These are phyloP conservation scores for Panopea generosa DNA, from an alignment of 2,888 invertebrate species.

Conservation along the genomic window DNA sequence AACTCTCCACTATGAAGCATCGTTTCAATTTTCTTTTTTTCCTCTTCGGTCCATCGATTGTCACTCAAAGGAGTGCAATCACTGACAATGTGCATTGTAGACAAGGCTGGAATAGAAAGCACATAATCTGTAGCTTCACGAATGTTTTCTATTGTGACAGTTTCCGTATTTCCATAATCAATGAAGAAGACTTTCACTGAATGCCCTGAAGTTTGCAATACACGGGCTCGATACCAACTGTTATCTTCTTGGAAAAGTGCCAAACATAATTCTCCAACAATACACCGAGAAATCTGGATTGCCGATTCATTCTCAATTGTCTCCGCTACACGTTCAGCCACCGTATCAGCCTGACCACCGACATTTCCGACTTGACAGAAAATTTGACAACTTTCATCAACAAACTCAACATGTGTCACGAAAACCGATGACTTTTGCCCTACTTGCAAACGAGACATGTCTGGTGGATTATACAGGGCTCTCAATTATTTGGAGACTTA, in stretches of 20 bases:
- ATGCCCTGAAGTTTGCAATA: constrained; percentile 50
- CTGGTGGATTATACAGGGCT: not conserved
- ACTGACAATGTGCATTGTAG: constrained; percentile 72
- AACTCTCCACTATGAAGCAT: constrained; percentile 65
- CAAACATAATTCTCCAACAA: constrained; percentile 59
- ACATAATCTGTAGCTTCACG: constrained; percentile 73
- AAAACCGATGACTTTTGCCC: constrained; percentile 60
- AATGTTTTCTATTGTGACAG: constrained; percentile 64
- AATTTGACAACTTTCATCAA: constrained; percentile 44
- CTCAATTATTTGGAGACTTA: too few species aligned
- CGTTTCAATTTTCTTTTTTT: constrained; percentile 54
- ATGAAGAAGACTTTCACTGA: constrained; percentile 77
- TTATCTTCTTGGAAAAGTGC: constrained; percentile 73
- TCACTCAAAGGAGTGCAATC: constrained; percentile 55
- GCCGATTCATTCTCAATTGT: constrained; percentile 45
- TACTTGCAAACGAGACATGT: constrained; percentile 53
- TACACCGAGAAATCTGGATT: constrained; percentile 17
- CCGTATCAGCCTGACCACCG: constrained; percentile 59
- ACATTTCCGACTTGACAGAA: constrained; percentile 67
- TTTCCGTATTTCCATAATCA: constrained; percentile 83
- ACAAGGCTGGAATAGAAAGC: constrained; percentile 71
- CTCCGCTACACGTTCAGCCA: constrained; percentile 58
- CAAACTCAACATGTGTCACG: constrained; percentile 71
- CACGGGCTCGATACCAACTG: constrained; percentile 78
- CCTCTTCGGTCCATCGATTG: constrained; percentile 46